These are phyloP conservation scores for Euthynnus affinis DNA, from an alignment of 2,797 vertebrate genomes.

Conservation along the genomic window DNA sequence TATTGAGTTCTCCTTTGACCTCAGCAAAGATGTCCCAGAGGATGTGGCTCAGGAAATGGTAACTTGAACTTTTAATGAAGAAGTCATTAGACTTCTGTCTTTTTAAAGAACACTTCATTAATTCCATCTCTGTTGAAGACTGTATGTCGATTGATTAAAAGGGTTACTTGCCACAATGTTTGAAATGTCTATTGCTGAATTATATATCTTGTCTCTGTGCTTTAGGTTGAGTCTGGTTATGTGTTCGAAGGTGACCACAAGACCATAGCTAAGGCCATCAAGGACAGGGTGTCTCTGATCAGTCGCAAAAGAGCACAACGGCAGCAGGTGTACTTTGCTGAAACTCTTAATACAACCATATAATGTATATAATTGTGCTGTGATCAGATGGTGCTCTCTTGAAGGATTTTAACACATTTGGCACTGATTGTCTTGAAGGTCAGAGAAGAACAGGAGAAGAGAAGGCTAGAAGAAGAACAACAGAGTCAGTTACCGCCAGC, in stretches of 20 bases:
- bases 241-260: slow-evolving; percentile 98
- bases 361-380: slow-evolving; percentile 3
- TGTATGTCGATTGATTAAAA: not conserved
- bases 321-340: slow-evolving; percentile 83
- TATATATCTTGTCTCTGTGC: slow-evolving; percentile 25
- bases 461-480: slow-evolving; percentile 90
- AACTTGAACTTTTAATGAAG: slow-evolving; percentile 60
- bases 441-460: slow-evolving; percentile 95
- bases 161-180: not conserved
- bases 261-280: slow-evolving; percentile 99
- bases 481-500: slow-evolving; percentile 66
- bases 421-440: slow-evolving; percentile 79
- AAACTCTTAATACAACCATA: not conserved
- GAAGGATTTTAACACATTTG: slow-evolving; percentile 9
- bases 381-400: not conserved
- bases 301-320: slow-evolving; percentile 95
- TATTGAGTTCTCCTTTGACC: slow-evolving; percentile 98
- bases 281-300: slow-evolving; percentile 97
- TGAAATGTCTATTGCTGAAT: not conserved
- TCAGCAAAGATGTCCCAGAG: slow-evolving; percentile 96
- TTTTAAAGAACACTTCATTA: slow-evolving; percentile 7
- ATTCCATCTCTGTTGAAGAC: not conserved
- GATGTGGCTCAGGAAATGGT: slow-evolving; percentile 99
- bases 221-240: slow-evolving; percentile 97
- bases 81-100: not conserved